These are phyloP conservation scores for Paramormyrops hopkinsi DNA, from an alignment of 2,797 vertebrate species.

Conservation along the genomic window DNA sequence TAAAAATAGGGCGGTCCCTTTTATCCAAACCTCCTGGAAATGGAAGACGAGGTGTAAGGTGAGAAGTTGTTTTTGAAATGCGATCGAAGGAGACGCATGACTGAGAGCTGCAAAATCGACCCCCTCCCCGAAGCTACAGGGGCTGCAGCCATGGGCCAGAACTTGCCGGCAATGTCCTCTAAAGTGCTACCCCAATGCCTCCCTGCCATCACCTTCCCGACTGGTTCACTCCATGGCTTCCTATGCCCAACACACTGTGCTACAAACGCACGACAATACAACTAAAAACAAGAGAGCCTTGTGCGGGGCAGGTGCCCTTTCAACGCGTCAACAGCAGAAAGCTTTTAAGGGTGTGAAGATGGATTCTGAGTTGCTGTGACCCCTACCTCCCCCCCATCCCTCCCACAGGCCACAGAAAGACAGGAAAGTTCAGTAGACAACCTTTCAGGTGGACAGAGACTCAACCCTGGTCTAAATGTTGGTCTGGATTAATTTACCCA, in stretches of 20 bases:
- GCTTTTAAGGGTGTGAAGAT: background rate
- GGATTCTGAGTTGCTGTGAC: background rate
- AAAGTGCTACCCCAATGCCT: conserved; percentile 15
- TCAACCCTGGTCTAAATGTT: conserved; percentile 44
- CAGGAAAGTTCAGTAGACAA: background rate
- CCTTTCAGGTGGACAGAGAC: background rate
- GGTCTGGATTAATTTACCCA: conserved; percentile 62
- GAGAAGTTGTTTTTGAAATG: conserved; percentile 36
- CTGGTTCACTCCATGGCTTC: conserved; percentile 36
- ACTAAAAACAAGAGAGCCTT: background rate
- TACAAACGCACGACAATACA: background rate
- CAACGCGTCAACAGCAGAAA: background rate
- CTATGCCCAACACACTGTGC: background rate
- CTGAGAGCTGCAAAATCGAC: conserved; percentile 22
- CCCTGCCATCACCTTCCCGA: conserved; percentile 19
- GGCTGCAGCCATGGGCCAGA: conserved; percentile 13
- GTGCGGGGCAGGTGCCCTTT: background rate
- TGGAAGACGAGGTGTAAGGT: conserved; percentile 27
- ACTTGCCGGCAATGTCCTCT: conserved; percentile 15
- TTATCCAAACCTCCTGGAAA: conserved; percentile 26
- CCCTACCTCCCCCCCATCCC: background rate
- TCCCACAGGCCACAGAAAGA: background rate
- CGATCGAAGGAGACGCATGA: conserved; percentile 28
- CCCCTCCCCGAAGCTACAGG: conserved; percentile 20
- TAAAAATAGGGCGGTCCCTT: conserved; percentile 21